A percentile compares a stretch with the other conserved stretches of the same genome.
phyloP scores from a whole-genome alignment of 2,113 vertebrate genomes.

The Acanthochromis polyacanthus region DNA sequence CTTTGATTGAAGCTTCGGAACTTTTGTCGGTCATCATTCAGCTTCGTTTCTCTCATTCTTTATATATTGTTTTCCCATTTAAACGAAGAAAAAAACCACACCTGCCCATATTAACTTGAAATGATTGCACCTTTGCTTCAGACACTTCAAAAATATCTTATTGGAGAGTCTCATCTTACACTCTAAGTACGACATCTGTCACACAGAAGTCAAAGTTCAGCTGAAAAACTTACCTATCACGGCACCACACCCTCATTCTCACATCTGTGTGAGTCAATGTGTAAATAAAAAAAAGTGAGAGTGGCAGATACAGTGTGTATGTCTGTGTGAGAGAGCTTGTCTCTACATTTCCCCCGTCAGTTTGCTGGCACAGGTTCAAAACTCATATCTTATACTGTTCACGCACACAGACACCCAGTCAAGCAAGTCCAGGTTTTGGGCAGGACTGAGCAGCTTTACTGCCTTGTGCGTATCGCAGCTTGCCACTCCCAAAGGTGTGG shows the following conservation, averaged over 20 bases:
- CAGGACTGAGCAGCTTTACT: constrained; percentile 25
- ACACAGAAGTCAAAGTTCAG: constrained; percentile 1
- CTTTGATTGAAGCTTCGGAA: no score
- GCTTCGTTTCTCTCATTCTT: no score
- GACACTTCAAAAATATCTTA: no score
- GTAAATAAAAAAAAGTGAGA: background rate
- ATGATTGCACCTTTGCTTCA: no score
- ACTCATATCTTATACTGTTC: constrained; percentile 12
- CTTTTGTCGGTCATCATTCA: no score
- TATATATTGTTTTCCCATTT: background rate
- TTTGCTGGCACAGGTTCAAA: constrained; percentile 21
- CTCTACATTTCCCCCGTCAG: background rate
- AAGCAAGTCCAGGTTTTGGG: constrained; percentile 26
- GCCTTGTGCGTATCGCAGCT: constrained; percentile 40
- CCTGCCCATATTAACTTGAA: background rate
- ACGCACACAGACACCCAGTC: constrained; percentile 11
- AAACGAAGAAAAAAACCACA: background rate
- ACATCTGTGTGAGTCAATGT: background rate
- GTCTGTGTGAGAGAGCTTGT: background rate
- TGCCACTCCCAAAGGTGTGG: constrained; percentile 63
- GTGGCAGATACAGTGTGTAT: background rate
- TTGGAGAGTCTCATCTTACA: background rate
- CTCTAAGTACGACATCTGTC: background rate
- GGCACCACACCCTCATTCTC: constrained; percentile 11
- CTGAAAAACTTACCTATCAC: constrained; percentile 3